These are phyloP conservation scores for Eilema depressum DNA, from an alignment of 2,888 invertebrate genomes.

Conservation along the genomic window DNA sequence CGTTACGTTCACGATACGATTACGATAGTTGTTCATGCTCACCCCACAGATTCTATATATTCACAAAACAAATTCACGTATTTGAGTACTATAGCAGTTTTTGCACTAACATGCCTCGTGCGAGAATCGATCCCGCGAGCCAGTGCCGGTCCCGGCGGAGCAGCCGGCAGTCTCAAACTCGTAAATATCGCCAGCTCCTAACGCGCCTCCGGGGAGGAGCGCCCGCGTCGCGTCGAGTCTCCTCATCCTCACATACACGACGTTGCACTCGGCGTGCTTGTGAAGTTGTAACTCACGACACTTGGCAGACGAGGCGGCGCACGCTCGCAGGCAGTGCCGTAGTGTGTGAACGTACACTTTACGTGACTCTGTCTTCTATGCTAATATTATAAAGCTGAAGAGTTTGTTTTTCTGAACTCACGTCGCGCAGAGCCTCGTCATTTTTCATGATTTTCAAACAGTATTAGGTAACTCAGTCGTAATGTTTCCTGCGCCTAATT, in stretches of 20 bases:
- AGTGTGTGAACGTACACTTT: too few relatives aligned
- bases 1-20: too few relatives aligned
- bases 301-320: slow-evolving; percentile 7
- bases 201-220: slow-evolving; percentile 12
- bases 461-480: neutral
- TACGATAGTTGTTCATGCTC: too few relatives aligned
- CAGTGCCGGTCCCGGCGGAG: slow-evolving; percentile 3
- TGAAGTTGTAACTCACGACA: slow-evolving; percentile 11
- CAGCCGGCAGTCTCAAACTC: slow-evolving; percentile 8
- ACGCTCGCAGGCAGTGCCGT: too few relatives aligned
- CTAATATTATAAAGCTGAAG: too few relatives aligned
- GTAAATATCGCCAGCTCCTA: slow-evolving; percentile 20
- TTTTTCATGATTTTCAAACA: neutral
- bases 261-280: neutral
- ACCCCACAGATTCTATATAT: neutral
- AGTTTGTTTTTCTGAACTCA: too few relatives aligned
- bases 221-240: neutral
- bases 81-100: neutral
- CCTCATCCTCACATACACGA: neutral
- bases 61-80: neutral
- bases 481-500: slow-evolving; percentile 10
- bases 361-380: too few relatives aligned
- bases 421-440: neutral
- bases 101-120: neutral
- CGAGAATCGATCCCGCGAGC: slow-evolving; percentile 13